Evolutionary conservation across 2,113 vertebrate genomes (phyloP), one percentile per base, ranked within the genome.

Genomic region (Lepus americanus): DNA sequence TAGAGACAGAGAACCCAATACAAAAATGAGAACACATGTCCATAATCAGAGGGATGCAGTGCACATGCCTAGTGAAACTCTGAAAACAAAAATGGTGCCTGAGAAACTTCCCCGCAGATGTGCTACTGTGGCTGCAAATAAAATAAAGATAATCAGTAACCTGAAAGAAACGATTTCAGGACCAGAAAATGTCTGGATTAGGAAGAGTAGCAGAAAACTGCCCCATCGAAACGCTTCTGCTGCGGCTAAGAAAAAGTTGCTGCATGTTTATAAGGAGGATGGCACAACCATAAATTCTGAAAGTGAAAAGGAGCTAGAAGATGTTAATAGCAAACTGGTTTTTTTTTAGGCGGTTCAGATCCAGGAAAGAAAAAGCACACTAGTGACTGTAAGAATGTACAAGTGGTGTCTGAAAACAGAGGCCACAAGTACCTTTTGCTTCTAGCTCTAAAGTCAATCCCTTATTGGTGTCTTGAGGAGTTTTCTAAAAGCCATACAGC

Each of bases 101-200:
- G 94, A 76, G 82, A 96, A 84, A 92, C 95, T 63, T 77, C 96
- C 98, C 96, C 98, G 98, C 92, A 99, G 97, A 97, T 98, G 99
- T 0, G 99, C 99, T 20, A 77, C 98, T 95, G 98, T 98, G 11
- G 99, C 99, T 69, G 98, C 99, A 69, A 98, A 95, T 97, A 99
- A 98, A 97, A 99, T 99, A 87, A 99, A 99, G 94, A 98, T 98
- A 49, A 98, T 99, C 67, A 98, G 98, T 31, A 98, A 93, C 6
- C 97, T 97, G 76, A 98, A 95, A 13, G 98, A 98, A 55, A 98
- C 98, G 4, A 90, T 98, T 10, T 96, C 96, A 92, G 94, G 92
- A 80, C 79, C 97, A 89, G 98, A 94, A 82, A 91, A 87, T 93
- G 91, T 92, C 31, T 90, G 96, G 69, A 90, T 94, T 90, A 96